Base-by-base conservation (phyloP, 2,113 vertebrate genomes). In the Sinosuthora webbiana region DNA sequence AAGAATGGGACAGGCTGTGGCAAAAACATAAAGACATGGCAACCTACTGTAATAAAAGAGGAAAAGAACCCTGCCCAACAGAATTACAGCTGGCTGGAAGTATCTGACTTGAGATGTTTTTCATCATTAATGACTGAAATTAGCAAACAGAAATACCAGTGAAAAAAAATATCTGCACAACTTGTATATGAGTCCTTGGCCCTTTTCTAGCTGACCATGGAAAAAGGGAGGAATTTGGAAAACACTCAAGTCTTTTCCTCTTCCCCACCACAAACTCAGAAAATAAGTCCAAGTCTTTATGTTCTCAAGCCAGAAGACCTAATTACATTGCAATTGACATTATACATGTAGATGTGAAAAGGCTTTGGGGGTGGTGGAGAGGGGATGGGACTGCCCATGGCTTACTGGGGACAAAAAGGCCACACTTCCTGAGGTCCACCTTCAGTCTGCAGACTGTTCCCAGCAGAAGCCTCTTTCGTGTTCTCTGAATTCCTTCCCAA, bases 11-110 rank as follows among this genome's bases (percentile, higher is more conserved):
- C 52, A 68, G 68, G 44, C n/a, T 70, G 63, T 75, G 64, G 83
- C 56, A 93, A 87, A 70, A 91, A 62, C 57, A 89, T 71, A 69
- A 86, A 91, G 89, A 84, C 27, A 50, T 30, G 70, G 53, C 74
- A 94, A 91, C 31, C 65, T 65, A 75, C 69, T 69, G 70, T 42
- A 96, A 84, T 79, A 74, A 91, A 75, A 81, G 65, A 63, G 50
- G 33, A 73, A 74, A 42, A 90, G 53, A 93, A 53, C 12, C 14
- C 41, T 86, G 82, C 11, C 25, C 85, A 52, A 45, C 28, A 93
- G 87, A 83, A 92, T 59, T 89, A 57, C 20, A 89, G 60, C 60
- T 83, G 68, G 68, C 82, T 90, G 90, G 68, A 83, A 93, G 52
- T 64, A 87, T 67, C 63, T 41, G 30, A 86, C 33, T 81, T 31